phyloP scores from a whole-genome alignment of 2,888 invertebrate genomes.

The Odontothrips loti region DNA sequence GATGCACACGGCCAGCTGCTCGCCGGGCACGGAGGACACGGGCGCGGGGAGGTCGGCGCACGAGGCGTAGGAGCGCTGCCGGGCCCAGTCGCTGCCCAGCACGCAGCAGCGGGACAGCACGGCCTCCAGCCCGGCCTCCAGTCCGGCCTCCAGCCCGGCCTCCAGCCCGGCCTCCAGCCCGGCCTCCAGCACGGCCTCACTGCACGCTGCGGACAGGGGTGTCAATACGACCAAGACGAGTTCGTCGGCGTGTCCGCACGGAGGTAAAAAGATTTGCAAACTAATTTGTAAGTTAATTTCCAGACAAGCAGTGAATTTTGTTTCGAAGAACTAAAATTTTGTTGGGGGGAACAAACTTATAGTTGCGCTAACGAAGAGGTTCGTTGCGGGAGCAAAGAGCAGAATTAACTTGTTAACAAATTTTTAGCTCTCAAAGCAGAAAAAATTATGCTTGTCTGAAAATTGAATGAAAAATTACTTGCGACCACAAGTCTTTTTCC shows the following conservation, averaged over 20 bases:
- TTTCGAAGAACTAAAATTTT: too few species aligned
- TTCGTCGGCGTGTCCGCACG: not conserved
- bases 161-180: slow-evolving; percentile 32
- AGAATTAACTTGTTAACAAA: too few species aligned
- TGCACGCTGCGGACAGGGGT: not conserved
- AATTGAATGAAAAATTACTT: too few species aligned
- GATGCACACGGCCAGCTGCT: slow-evolving; percentile 58
- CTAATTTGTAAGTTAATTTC: too few species aligned
- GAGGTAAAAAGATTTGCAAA: too few species aligned
- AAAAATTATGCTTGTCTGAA: too few species aligned
- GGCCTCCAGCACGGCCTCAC: not conserved
- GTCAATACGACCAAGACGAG: not conserved
- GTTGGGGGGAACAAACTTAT: too few species aligned
- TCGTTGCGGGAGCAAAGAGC: too few species aligned
- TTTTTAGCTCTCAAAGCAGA: too few species aligned
- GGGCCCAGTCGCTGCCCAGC: slow-evolving; percentile 52
- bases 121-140: slow-evolving; percentile 32
- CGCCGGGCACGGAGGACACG: slow-evolving; percentile 52
- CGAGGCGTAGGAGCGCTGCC: slow-evolving; percentile 45
- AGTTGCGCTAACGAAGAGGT: too few species aligned
- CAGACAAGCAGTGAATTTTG: too few species aligned
- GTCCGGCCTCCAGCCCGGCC: slow-evolving; percentile 25
- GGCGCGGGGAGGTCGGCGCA: slow-evolving; percentile 53
- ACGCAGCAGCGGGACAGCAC: slow-evolving; percentile 49
- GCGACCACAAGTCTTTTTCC: too few species aligned